Evolutionary conservation across 2,113 vertebrate species (phyloP).

Genomic region (Percina caprodes): DNA sequence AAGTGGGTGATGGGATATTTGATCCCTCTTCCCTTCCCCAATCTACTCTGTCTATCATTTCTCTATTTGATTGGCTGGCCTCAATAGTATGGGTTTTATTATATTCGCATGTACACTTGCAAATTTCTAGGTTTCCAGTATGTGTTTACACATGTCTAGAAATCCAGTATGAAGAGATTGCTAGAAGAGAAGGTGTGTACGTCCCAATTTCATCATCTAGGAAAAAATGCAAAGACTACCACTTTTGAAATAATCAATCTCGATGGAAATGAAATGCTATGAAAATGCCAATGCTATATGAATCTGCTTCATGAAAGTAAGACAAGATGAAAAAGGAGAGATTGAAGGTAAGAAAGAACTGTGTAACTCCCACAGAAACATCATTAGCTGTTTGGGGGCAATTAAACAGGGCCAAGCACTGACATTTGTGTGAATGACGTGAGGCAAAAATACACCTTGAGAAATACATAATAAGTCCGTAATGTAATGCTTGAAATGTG

Average conservation of each 20-base stretch:
- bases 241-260: neutral
- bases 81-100: neutral
- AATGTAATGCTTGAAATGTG: neutral
- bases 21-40: slow-evolving; percentile 13
- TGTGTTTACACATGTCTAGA: neutral
- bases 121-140: neutral
- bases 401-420: neutral
- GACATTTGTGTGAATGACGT: neutral
- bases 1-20: slow-evolving; percentile 46
- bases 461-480: neutral
- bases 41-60: slow-evolving; percentile 25
- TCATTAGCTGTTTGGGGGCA: neutral
- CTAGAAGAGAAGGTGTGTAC: neutral
- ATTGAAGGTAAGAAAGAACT: too few relatives aligned
- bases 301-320: too few relatives aligned
- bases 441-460: neutral
- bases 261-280: too few relatives aligned
- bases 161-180: neutral
- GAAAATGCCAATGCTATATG: too few relatives aligned
- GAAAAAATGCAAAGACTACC: neutral
- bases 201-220: neutral
- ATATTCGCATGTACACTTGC: neutral
- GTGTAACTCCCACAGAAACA: neutral
- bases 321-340: too few relatives aligned
- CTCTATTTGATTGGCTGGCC: slow-evolving; percentile 12